Conservation (phyloP, 2,797 vertebrate species). For the Carcharodon carcharias region DNA sequence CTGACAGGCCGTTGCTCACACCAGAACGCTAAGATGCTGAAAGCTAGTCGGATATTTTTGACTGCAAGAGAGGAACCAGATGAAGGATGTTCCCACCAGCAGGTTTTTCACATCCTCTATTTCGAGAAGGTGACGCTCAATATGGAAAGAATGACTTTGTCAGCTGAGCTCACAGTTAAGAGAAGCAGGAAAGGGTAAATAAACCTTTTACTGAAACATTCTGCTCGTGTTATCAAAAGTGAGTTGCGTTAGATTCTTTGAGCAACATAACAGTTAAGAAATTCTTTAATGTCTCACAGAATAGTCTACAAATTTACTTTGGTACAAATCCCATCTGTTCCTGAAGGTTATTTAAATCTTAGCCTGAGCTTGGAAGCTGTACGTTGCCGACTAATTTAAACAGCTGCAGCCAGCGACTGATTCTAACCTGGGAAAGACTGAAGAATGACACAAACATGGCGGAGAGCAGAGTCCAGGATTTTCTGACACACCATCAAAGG, state of each 20-base stretch:
- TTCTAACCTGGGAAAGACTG: no score
- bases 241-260: not conserved
- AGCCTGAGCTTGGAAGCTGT: not conserved
- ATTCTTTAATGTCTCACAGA: not conserved
- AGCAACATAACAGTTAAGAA: not conserved
- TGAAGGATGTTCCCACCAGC: not conserved
- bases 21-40: not conserved
- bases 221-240: not conserved
- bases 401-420: no score
- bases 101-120: not conserved
- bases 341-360: not conserved
- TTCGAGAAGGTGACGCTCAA: not conserved
- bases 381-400: no score
- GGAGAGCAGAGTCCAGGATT: no score
- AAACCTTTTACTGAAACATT: not conserved
- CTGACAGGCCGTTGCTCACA: not conserved
- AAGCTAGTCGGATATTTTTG: constrained; percentile 18
- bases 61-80: not conserved
- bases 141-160: not conserved
- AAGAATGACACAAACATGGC: no score
- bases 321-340: not conserved
- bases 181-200: not conserved
- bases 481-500: no score
- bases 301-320: not conserved
- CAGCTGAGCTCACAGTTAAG: not conserved